Evolutionary conservation across 2,888 invertebrate species (phyloP).

Genomic region (Archips crataeganus): DNA sequence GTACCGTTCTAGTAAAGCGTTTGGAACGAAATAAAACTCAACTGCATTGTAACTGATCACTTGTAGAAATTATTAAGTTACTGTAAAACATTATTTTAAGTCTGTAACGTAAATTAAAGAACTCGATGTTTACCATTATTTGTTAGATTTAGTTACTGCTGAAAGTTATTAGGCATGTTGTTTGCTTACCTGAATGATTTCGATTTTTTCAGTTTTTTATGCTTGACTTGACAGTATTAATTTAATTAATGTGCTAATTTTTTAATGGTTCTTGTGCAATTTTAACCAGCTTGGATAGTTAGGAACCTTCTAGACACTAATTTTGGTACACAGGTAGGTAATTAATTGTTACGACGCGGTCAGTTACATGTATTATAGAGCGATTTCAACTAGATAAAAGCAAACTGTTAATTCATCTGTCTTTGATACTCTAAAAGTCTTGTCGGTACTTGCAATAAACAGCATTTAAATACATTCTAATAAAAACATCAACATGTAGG

Average conservation of each 20-base stretch:
- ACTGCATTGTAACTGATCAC: not conserved
- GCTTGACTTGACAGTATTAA: not conserved
- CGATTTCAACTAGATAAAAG: not conserved
- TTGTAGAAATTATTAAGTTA: not conserved
- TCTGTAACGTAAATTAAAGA: not conserved
- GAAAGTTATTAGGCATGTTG: not conserved
- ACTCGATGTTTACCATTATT: not conserved
- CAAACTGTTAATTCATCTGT: not conserved
- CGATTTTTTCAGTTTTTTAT: not conserved
- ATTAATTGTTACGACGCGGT: not conserved
- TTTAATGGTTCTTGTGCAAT: too few relatives aligned
- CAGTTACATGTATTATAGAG: not conserved
- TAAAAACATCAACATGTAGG: conserved; percentile 47
- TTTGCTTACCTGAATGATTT: not conserved
- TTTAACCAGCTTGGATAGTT: too few relatives aligned
- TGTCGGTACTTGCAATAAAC: conserved; percentile 15
- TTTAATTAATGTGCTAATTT: too few relatives aligned
- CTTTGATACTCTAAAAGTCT: not conserved
- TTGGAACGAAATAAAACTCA: not conserved
- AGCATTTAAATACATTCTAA: conserved; percentile 26
- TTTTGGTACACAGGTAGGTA: too few relatives aligned
- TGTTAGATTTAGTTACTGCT: not conserved
- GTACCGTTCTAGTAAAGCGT: not conserved
- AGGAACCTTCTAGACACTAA: too few relatives aligned
- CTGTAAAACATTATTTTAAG: not conserved